Percentiles rank a stretch among this genome's conserved stretches.
These are phyloP conservation scores for Quadroppia sp. DNA, from an alignment of 2,888 invertebrate species.

Conservation along the genomic window DNA sequence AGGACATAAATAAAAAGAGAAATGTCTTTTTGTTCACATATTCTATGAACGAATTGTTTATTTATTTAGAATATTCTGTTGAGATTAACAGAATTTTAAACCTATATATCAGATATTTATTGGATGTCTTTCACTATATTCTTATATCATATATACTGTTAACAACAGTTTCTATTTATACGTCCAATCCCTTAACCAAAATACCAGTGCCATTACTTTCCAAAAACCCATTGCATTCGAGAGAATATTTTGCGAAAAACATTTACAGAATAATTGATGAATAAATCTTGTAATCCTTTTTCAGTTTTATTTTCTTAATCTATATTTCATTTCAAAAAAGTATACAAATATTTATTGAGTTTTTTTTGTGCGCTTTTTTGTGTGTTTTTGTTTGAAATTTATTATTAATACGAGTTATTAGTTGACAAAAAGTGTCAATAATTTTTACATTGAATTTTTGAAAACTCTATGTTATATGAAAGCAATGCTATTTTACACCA, in stretches of 20 bases:
- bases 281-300: too few species aligned
- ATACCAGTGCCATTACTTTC: slow-evolving; percentile 21
- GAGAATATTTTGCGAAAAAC: too few species aligned
- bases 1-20: too few species aligned
- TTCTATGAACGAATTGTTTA: not conserved
- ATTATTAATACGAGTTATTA: too few species aligned
- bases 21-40: too few species aligned
- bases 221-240: not conserved
- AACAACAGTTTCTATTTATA: slow-evolving; percentile 30
- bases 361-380: too few species aligned
- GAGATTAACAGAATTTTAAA: slow-evolving; percentile 7
- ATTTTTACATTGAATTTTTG: too few species aligned
- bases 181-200: not conserved
- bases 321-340: not conserved
- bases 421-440: not conserved
- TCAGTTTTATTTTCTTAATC: not conserved
- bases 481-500: slow-evolving; percentile 35
- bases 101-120: not conserved
- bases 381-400: too few species aligned
- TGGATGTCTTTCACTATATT: slow-evolving; percentile 31
- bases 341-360: not conserved
- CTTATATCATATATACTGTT: not conserved
- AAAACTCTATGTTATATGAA: too few species aligned
- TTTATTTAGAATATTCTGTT: slow-evolving; percentile 10
- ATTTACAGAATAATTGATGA: too few species aligned